Conservation (phyloP, 2,797 vertebrate genomes). For the Cheirogaleus major region DNA sequence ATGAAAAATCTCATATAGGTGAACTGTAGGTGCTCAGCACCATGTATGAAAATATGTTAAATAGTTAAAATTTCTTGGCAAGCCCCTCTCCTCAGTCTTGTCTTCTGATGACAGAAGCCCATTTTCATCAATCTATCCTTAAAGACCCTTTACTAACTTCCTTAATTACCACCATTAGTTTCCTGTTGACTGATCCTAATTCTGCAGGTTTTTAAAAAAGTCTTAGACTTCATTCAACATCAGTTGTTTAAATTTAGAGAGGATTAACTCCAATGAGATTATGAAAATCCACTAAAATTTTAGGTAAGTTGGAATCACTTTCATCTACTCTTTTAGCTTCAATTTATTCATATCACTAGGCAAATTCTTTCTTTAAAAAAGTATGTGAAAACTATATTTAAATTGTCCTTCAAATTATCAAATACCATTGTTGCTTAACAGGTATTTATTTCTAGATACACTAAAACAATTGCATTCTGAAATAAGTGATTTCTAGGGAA, state of each 20-base stretch:
- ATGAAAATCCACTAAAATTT: slow-evolving; percentile 25
- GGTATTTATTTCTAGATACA: not conserved
- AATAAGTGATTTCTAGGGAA: not conserved
- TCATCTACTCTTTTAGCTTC: not conserved
- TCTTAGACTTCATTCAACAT: not conserved
- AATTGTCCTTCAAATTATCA: not conserved
- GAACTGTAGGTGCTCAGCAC: not conserved
- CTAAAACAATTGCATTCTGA: not conserved
- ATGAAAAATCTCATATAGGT: not conserved
- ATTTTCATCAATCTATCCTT: not conserved
- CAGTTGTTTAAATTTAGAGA: not conserved
- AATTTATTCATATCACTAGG: not conserved
- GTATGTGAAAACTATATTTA: not conserved
- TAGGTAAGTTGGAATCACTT: not conserved
- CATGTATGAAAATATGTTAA: not conserved
- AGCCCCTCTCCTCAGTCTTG: not conserved
- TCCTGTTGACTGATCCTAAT: not conserved
- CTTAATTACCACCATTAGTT: not conserved
- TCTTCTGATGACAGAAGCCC: not conserved
- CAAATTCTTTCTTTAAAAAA: slow-evolving; percentile 5
- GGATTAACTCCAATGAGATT: not conserved
- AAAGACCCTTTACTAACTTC: not conserved
- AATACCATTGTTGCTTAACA: not conserved
- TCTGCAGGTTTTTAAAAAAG: not conserved
- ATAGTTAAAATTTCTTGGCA: not conserved